Base-by-base conservation (phyloP, 1,140 invertebrate species). In the Antheraea pernyi region DNA sequence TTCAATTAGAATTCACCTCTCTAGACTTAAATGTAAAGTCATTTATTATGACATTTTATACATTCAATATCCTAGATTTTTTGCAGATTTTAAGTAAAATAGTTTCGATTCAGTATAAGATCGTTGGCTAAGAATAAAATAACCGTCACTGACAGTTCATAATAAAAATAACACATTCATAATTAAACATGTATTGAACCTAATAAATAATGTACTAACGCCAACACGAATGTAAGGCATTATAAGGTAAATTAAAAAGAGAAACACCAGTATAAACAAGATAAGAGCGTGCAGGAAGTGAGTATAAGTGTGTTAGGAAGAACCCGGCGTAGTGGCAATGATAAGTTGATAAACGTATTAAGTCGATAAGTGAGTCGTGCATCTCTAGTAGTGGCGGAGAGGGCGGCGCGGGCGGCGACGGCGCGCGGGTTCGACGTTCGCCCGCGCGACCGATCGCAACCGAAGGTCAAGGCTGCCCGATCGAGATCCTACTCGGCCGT, bases 381-480 rank as follows among this genome's bases (percentile, higher is more conserved):
- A 68, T 70, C 72, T 70, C 62, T 68, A 69, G 68, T 58, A 7
- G 64, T 19, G 3, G 71, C 19, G 64, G 66, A 58, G 67, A 66
- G 66, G 46, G 69, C 65, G 53, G 70, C 36, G 73, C 59, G 70
- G 72, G 68, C 67, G 71, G 69, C 48, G 73, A 67, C 77, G 59
- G 63, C 46, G 75, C 68, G 73, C 61, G 78, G 85, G 89, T 85
- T 89, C 86, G 83, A 86, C 85, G 84, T 68, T 84, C 89, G 88
- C 71, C 73, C 81, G 83, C 81, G 75, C 86, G 85, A 78, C 85
- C 85, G 88, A 82, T 88, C 85, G 84, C 82, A 42, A 78, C 78
- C 82, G 86, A 91, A 92, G 89, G 89, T 92, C 89, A 92, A 91
- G 88, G 87, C 84, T 81, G 75, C 30, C 77, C 73, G 68, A 72